Base-by-base conservation (phyloP, 2,113 vertebrate genomes). In the Hoplias malabaricus region DNA sequence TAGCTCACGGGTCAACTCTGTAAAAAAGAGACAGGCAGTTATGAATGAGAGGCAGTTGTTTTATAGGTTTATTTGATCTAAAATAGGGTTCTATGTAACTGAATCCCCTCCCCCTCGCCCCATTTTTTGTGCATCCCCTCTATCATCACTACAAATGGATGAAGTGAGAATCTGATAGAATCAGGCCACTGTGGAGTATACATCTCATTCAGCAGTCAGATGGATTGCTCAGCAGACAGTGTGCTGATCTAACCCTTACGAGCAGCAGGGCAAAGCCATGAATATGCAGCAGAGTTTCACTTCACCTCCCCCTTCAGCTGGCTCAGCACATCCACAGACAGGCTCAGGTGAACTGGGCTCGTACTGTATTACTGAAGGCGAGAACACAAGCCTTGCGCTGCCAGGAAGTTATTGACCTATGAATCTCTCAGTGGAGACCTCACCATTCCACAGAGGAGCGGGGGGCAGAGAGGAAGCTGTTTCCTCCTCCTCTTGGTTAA, bases 1-100 rank as follows among this genome's bases (percentile, higher is more conserved):
- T 77, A 93, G 66, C 54, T 93, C 93, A 36, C 80, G 87, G 2
- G 92, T 93, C 81, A 94, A 78, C 73, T 93, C 93, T 94, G 86
- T 63, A 83, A 87, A 46, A 74, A 21, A 84, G 19, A 42, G 23
- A 73, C 13, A 80, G 59, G 12, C 42, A 70, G 21, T 21, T 9
- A 16, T 31, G 5, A 50, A 5, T 43, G 36, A 11, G 2, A 40
- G 10, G 29, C 40, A 69, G 21, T 66, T 38, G 9, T 25, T 2
- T 0, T 40, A 1, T 1, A 2, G 10, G 2, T 21, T 46, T 5
- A 67, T 38, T 34, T 9, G 10, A n/a, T 19, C 31, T 34, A 5
- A 34, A 73, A 13, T 25, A 34, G 54, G n/a, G 16, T 57, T 71
- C 50, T 40, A 34, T 19, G 13, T 5, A 43, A 29, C 13, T 16